Base-by-base conservation (phyloP, 2,797 vertebrate genomes). In the Neomorphus geoffroyi region DNA sequence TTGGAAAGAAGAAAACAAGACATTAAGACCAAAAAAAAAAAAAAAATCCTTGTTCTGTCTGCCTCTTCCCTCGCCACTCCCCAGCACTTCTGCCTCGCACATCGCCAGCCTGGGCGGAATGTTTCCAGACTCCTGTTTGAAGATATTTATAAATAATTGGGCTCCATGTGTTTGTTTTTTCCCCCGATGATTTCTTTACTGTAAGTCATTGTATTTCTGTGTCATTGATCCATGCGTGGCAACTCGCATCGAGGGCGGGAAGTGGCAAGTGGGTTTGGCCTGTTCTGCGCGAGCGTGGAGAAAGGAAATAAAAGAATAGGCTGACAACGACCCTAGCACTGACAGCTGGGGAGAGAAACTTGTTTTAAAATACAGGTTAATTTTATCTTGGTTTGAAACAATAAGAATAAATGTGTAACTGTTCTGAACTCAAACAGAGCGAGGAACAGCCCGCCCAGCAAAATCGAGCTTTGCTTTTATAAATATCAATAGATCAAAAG, bases 61-160 rank as follows among this genome's bases (percentile, higher is more conserved):
- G 39, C 43, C 50, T 93, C 39, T 91, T 96, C 82, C 93, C 79
- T 80, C 88, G 87, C 58, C 80, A 71, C 92, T 94, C 91, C 79
- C 58, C 18, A 21, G 11, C 24, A 11, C 73, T 87, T 80, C 35
- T 85, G 87, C 90, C 77, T 79, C 2, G 2, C 39, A n/a, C 35
- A n/a, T 57, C 0, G 0, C 65, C 39, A 83, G 54, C 73, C 66
- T 3, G 0, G 73, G 51, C 24, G 77, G 62, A 79, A 91, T 62
- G 46, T 84, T 95, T 92, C 89, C 90, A 96, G 82, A 23, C 78
- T 92, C 19, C 80, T 91, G 92, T 96, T 93, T 93, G 89, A 94
- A 96, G 92, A 90, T 93, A 80, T 83, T 96, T 96, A 81, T 96
- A 90, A 95, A 66, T 51, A 92, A 92, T 79, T 66, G 88, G 66